Base-by-base conservation (phyloP, 1,140 invertebrate species). In the Bombus fervidus region DNA sequence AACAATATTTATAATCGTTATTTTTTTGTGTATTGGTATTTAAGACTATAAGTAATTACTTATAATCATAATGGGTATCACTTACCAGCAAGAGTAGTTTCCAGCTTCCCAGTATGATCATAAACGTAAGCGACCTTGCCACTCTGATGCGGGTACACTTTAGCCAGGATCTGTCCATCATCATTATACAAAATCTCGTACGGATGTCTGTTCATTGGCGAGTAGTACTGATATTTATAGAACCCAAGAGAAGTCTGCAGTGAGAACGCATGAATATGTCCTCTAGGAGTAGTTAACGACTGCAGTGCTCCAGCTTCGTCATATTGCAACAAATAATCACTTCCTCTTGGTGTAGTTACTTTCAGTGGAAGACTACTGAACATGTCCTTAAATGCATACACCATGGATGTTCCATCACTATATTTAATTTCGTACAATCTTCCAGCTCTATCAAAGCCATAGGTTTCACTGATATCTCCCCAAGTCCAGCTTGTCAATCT, bases 171-270 rank as follows among this genome's bases (percentile, higher is more conserved):
- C 92, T 98, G 97, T 1, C 98, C 98, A 83, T 98, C 97, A 87
- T 99, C 98, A 89, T 98, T 98, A 94, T 98, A 99, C 3, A 98
- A 95, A 69, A 99, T 97, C 93, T 98, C 98, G 92, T 98, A 99
- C 1, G 98, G 98, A 96, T 98, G 97, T 72, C 98, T 96, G 90
- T 98, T 98, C 96, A 98, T 98, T 4, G 98, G 98, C 8, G 98
- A 98, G 91, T 97, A 98, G 94, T 99, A 98, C 91, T 98, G 97
- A 91, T 99, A 98, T 92, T 98, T 98, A 93, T 98, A 98, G 93
- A 98, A 98, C 34, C 98, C 98, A 4, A 99, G 95, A 1, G 98
- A 98, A 0, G 98, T 98, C 94, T 99, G 98, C 12, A 98, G 95
- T 1, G 97, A 97, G 94, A 99, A 99, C 0, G 98, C 97, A 91